These are phyloP conservation scores for Drosophila saltans DNA, from an alignment of 1,140 invertebrate genomes.

Conservation along the genomic window DNA sequence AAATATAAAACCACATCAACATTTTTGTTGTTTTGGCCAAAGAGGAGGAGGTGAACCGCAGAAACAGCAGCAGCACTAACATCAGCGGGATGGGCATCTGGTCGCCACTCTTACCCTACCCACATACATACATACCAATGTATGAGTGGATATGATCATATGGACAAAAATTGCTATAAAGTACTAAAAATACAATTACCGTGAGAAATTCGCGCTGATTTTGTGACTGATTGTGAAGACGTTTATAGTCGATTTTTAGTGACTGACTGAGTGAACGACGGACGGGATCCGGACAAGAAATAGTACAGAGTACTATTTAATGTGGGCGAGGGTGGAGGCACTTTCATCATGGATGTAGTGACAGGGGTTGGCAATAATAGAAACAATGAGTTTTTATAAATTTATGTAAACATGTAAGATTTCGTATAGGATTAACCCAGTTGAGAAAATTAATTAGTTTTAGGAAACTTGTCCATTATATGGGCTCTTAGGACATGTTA, in stretches of 20 bases:
- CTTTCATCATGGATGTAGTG: conserved; percentile 1
- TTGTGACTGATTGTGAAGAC: conserved; percentile 81
- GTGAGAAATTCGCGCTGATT: conserved; percentile 79
- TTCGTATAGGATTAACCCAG: no score
- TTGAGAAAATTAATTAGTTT: no score
- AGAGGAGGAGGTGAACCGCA: conserved; percentile 10
- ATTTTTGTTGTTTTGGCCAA: conserved; percentile 66
- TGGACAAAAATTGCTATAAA: conserved; percentile 82
- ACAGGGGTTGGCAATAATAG: not conserved
- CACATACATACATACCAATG: not conserved
- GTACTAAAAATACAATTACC: conserved; percentile 82
- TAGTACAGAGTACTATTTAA: conserved; percentile 6
- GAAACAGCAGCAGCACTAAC: conserved; percentile 21
- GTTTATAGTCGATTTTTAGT: conserved; percentile 81
- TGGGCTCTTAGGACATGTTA: no score
- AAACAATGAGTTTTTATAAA: no score
- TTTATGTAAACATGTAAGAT: no score
- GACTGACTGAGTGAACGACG: conserved; percentile 67
- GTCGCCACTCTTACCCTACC: conserved; percentile 46
- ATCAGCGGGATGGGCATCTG: conserved; percentile 60
- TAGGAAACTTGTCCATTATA: no score
- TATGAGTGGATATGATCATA: conserved; percentile 59
- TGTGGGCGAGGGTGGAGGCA: conserved; percentile 36
- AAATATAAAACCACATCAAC: conserved; percentile 81
- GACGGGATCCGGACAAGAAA: conserved; percentile 18